A percentile compares a stretch with the other conserved stretches of the same genome.
These are phyloP conservation scores for Ciona savignyi DNA, from an alignment of 23 tunicate genomes.

Conservation along the genomic window DNA sequence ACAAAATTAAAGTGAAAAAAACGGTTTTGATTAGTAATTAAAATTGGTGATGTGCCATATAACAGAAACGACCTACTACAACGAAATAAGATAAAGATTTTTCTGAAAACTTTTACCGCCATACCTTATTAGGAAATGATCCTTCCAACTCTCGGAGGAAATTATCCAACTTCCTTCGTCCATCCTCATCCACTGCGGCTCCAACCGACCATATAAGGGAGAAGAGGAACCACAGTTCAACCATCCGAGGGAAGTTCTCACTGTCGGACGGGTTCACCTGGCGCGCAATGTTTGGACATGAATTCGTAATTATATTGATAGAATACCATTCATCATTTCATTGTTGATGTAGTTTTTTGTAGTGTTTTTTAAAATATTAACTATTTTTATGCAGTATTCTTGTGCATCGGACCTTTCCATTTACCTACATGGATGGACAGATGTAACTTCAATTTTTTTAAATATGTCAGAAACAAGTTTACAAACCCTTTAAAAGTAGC, in stretches of 20 bases:
- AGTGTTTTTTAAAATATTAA: no score
- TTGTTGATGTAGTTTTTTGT: neutral
- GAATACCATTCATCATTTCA: neutral
- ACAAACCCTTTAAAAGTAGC: no score
- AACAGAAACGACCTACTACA: neutral
- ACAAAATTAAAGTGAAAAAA: no score
- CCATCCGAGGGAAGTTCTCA: constrained; percentile 78
- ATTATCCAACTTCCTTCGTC: constrained; percentile 86
- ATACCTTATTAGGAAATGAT: constrained; percentile 91
- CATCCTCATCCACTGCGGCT: constrained; percentile 86
- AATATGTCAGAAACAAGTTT: no score
- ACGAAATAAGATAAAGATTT: neutral
- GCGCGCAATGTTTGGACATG: neutral
- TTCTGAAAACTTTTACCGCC: no score
- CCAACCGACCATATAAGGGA: constrained; percentile 96
- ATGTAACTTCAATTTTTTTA: no score
- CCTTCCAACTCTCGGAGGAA: constrained; percentile 95
- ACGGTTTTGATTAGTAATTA: neutral
- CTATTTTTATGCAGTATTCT: no score
- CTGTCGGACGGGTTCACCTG: constrained; percentile 72
- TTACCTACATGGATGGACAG: no score
- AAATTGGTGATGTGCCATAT: neutral
- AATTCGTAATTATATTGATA: no score
- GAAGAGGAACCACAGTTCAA: constrained; percentile 86
- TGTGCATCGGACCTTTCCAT: no score